These are phyloP conservation scores for Synanthedon tipuliformis DNA, from an alignment of 2,888 invertebrate genomes.

Conservation along the genomic window DNA sequence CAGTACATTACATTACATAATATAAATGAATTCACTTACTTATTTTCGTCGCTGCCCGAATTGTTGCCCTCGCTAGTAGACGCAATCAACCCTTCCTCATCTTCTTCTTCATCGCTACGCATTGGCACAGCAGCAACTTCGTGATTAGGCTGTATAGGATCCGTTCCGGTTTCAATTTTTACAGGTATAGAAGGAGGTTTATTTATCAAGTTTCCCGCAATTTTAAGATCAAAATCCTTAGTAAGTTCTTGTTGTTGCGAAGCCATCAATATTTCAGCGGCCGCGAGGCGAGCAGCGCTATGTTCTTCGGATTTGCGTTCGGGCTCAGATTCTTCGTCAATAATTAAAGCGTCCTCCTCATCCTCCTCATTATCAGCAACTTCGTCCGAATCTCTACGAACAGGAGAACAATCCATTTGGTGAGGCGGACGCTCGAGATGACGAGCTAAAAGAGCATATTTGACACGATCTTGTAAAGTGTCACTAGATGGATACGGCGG, in stretches of 20 bases:
- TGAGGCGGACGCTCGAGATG: constrained; percentile 75
- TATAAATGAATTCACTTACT: constrained; percentile 49
- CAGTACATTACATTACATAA: neutral
- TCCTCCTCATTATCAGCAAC: constrained; percentile 75
- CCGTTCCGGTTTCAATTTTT: constrained; percentile 56
- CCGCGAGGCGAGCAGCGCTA: constrained; percentile 66
- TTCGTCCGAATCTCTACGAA: constrained; percentile 64
- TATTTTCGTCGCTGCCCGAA: constrained; percentile 85
- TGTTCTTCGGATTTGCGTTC: constrained; percentile 43
- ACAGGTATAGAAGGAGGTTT: constrained; percentile 44
- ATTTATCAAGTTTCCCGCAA: constrained; percentile 69
- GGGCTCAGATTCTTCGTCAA: constrained; percentile 72
- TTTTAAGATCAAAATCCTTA: constrained; percentile 66
- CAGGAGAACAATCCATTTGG: constrained; percentile 46
- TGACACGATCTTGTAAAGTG: constrained; percentile 63
- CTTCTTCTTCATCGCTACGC: constrained; percentile 74
- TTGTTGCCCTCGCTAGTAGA: constrained; percentile 87
- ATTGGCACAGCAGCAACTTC: constrained; percentile 74
- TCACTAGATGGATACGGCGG: constrained; percentile 46
- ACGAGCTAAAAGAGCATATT: constrained; percentile 82
- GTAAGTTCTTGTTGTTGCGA: constrained; percentile 54
- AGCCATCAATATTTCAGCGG: constrained; percentile 70
- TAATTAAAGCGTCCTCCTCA: constrained; percentile 75
- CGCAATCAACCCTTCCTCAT: constrained; percentile 84
- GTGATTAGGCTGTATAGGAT: constrained; percentile 15